Evolutionary conservation across 2,113 vertebrate genomes (phyloP).

Genomic region (Hipposideros armiger): DNA sequence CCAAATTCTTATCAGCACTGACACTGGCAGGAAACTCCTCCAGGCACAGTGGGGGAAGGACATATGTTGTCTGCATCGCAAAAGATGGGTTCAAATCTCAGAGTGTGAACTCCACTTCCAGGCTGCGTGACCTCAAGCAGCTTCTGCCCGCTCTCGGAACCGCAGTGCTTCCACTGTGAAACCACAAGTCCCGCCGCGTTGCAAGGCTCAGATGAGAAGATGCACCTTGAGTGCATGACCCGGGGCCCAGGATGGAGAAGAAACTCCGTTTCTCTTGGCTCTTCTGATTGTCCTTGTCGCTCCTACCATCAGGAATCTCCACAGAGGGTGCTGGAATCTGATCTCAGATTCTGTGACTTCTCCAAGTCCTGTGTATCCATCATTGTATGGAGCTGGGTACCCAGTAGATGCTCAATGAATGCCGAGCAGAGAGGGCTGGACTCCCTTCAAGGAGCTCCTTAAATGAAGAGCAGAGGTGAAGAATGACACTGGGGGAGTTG

Average conservation of each 20-base stretch:
- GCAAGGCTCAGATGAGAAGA: neutral
- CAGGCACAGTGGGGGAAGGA: neutral
- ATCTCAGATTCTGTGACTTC: neutral
- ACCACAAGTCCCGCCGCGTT: rapidly evolving
- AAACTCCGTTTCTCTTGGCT: too few relatives aligned
- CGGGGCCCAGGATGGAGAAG: neutral
- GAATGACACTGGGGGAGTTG: rapidly evolving
- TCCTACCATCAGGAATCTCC: rapidly evolving
- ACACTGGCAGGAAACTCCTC: neutral
- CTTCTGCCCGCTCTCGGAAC: neutral
- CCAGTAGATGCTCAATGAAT: neutral
- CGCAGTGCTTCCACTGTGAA: neutral
- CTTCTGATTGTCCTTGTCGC: neutral
- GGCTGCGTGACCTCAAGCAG: neutral
- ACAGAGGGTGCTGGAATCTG: neutral
- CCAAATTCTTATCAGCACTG: neutral
- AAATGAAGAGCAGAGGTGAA: neutral
- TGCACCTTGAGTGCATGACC: rapidly evolving
- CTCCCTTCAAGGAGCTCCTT: neutral
- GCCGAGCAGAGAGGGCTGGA: neutral
- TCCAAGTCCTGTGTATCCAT: neutral
- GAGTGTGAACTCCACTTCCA: rapidly evolving
- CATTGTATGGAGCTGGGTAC: neutral
- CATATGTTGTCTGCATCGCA: rapidly evolving
- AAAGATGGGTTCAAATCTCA: neutral